Base-by-base conservation (phyloP, 1,140 invertebrate genomes). In the Probaryconus sp. region DNA sequence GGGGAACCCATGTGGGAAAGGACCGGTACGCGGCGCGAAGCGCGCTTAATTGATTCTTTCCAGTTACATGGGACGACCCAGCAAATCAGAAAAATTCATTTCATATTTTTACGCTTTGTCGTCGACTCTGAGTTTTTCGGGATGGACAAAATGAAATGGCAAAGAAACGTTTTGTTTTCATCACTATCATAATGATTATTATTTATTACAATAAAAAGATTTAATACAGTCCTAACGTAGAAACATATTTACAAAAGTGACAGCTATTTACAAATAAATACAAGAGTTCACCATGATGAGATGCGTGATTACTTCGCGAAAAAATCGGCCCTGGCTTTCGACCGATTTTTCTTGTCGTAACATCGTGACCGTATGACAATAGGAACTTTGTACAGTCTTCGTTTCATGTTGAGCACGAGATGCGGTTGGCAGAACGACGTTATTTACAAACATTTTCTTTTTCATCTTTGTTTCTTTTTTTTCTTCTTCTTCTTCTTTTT, bases 231-330 rank as follows among this genome's bases (percentile, higher is more conserved):
- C 56, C 68, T 72, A 68, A 35, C 31, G 14, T 68, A 68, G 51
- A 76, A 67, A 67, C 47, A 31, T 77, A 73, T 72, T 68, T 84
- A 85, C 83, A 85, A 69, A 61, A 68, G 45, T 45, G 14, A 56
- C 26, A 18, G 50, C 60, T 87, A 83, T 87, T 75, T 86, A 87
- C 85, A 87, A 86, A 86, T 87, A 87, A 87, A 86, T 87, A 87
- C 81, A 85, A 64, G 65, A 17, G 50, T 42, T 58, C 53, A 60
- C 42, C 40, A 56, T 63, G 43, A 58, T 33, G 17, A 48, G 48
- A 68, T 48, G 40, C 61, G 53, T 38, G 60, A 70, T 5, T 24
- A 24, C 24, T 53, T 37, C 43, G 11, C 21, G 18, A 70, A 42
- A 53, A 70, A 56, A n/a, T n/a, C n/a, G n/a, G n/a, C n/a, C n/a